Evolutionary conservation across 2,888 invertebrate genomes (phyloP), one percentile per base, ranked within the genome.

Genomic region (Diloba caeruleocephala): DNA sequence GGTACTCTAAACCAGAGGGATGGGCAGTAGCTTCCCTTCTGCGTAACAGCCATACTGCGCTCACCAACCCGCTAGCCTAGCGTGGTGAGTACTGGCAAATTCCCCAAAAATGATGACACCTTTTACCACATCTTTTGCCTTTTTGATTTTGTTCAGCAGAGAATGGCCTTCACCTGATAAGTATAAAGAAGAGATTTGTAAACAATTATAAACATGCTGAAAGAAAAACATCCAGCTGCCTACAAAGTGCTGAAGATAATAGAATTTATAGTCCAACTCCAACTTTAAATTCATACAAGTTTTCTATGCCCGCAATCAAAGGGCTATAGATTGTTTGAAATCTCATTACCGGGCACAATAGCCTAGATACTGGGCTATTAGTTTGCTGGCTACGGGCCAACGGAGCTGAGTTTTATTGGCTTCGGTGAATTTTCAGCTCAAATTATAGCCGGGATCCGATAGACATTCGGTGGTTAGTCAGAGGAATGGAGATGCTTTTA

Each of bases 331-430:
- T 82, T 81, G 78, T 79, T 76, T 72, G 71, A 74, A 82, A 82
- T 78, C 81, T 85, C 81, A 87, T 88, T 87, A 86, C 45, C 31
- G 75, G 68, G 59, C 65, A 84, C 84, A 85, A 85, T 81, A 64
- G 62, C 39, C 55, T 45, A 68, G 66, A 49, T 68, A 57, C 57
- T 48, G 59, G 48, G 48, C 70, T 64, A 80, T 81, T 83, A 83
- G 77, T 71, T 84, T 78, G 41, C 59, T 50, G 66, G 49, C 81
- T 84, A 82, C 82, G 77, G 73, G 78, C 82, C 81, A 82, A 79
- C 74, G 76, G 67, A 67, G 68, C 72, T 76, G 76, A 76, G 76
- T 83, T 88, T 88, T 86, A 88, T 88, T 84, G 85, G 81, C 56
- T 44, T 42, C 71, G 75, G 71, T 79, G 82, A 81, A 81, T 85